phyloP scores from a whole-genome alignment of 1,140 invertebrate species.

The Papilio polyxenes region DNA sequence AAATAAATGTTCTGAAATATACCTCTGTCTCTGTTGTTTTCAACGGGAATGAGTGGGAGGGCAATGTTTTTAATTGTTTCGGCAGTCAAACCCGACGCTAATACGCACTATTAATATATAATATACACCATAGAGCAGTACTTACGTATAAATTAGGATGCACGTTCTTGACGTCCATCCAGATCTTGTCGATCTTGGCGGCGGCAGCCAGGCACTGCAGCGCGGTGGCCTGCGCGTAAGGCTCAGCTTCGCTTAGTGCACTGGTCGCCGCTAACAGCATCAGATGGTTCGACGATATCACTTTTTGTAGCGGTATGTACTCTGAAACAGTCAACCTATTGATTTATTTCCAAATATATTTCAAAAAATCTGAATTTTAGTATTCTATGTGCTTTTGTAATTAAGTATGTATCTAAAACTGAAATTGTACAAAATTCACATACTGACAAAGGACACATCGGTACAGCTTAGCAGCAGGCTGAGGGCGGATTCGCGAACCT shows the following conservation, averaged over 20 bases:
- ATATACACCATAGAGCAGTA: slow-evolving; percentile 34
- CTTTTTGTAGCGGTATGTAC: slow-evolving; percentile 85
- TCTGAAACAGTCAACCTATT: slow-evolving; percentile 70
- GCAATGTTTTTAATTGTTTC: too few species aligned
- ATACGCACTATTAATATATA: too few species aligned
- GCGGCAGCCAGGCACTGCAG: slow-evolving; percentile 84
- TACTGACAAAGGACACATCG: slow-evolving; percentile 84
- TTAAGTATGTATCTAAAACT: not conserved
- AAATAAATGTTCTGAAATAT: too few species aligned
- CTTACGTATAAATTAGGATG: slow-evolving; percentile 82
- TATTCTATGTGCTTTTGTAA: not conserved
- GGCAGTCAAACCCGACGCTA: not conserved
- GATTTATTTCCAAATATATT: not conserved
- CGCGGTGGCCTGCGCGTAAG: slow-evolving; percentile 85
- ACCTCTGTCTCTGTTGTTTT: too few species aligned
- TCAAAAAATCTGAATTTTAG: not conserved
- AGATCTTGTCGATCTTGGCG: slow-evolving; percentile 83
- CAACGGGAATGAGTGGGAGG: too few species aligned
- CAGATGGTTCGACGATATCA: slow-evolving; percentile 83
- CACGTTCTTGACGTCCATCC: slow-evolving; percentile 80
- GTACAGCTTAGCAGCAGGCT: slow-evolving; percentile 85
- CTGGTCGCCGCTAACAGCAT: slow-evolving; percentile 81
- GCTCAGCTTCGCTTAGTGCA: slow-evolving; percentile 82
- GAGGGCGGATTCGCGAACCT: slow-evolving; percentile 85
- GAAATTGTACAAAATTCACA: slow-evolving; percentile 51